Percentiles rank a stretch among this genome's conserved stretches.
Conservation (phyloP, 2,888 invertebrate species). For the Pandemis heparana region DNA sequence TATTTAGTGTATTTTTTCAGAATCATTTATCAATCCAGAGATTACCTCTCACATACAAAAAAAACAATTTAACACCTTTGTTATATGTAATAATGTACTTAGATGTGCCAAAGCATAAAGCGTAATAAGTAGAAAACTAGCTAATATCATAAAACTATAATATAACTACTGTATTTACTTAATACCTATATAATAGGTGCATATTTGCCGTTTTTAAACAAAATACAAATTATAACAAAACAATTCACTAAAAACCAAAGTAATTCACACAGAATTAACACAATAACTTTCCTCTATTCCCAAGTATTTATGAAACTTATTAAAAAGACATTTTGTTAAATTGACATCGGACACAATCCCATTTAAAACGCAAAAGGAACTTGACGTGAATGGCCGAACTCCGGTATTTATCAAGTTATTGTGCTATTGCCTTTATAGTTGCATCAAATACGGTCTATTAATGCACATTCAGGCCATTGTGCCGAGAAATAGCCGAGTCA, state of each 20-base stretch:
- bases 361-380: constrained; percentile 50
- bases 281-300: neutral
- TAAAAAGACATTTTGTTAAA: constrained; percentile 22
- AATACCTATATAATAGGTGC: too few relatives aligned
- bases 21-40: too few relatives aligned
- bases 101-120: too few relatives aligned
- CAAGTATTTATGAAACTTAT: constrained; percentile 1
- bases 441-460: constrained; percentile 73
- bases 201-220: neutral
- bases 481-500: constrained; percentile 62
- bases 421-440: constrained; percentile 66
- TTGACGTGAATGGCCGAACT: constrained; percentile 48
- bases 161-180: too few relatives aligned
- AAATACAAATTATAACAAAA: neutral
- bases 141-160: too few relatives aligned
- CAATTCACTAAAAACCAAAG: too few relatives aligned
- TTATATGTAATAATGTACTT: too few relatives aligned
- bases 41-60: too few relatives aligned
- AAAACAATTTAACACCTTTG: too few relatives aligned
- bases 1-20: too few relatives aligned
- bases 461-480: constrained; percentile 66
- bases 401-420: constrained; percentile 75
- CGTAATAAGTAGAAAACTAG: too few relatives aligned
- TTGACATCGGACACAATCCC: constrained; percentile 46
- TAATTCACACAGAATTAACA: neutral